Evolutionary conservation across 2,113 vertebrate species (phyloP), one percentile per base, ranked within the genome.

Genomic region (Miniopterus natalensis): DNA sequence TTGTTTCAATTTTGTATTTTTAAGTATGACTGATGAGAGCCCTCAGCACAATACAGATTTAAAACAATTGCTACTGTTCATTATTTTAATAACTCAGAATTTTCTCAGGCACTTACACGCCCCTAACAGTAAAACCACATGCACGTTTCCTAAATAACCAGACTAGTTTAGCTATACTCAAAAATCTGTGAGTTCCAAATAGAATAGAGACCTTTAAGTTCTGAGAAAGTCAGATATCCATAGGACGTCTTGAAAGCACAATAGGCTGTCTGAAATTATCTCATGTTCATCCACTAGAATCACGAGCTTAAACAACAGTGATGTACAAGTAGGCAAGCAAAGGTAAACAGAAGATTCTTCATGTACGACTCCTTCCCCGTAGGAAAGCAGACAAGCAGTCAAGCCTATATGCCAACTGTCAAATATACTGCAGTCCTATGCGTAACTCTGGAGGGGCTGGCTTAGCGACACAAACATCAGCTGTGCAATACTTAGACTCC

Each of bases 401-500:
- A 85, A 63, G 96, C 78, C 61, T 95, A 83, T 96, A 86, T 88
- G 88, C 88, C 95, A 97, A 96, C 81, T 97, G 94, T 92, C 97
- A 97, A 96, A 97, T 94, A 96, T 79, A 95, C 71, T 88, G 13
- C 85, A 77, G 94, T 95, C 94, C 74, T 90, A 88, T 40, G 90
- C 0, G 15, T 85, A 81, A 95, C 86, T 94, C 95, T 94, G 94
- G 95, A 95, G 95, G 92, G 79, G 57, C 93, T 55, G 78, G 85
- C 95, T 97, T 94, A 96, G 96, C 27, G 63, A 92, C 55, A 90
- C 86, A 88, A 96, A 86, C 89, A 96, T 94, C 97, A 96, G 96
- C 96, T 96, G 96, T 95, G 90, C 78, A 4, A 92, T 87, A 55
- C 66, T 88, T 96, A 97, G 97, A 98, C 95, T 92, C 81, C 66